Evolutionary conservation across 2,888 invertebrate genomes (phyloP).

Genomic region (Lamproptera curius): DNA sequence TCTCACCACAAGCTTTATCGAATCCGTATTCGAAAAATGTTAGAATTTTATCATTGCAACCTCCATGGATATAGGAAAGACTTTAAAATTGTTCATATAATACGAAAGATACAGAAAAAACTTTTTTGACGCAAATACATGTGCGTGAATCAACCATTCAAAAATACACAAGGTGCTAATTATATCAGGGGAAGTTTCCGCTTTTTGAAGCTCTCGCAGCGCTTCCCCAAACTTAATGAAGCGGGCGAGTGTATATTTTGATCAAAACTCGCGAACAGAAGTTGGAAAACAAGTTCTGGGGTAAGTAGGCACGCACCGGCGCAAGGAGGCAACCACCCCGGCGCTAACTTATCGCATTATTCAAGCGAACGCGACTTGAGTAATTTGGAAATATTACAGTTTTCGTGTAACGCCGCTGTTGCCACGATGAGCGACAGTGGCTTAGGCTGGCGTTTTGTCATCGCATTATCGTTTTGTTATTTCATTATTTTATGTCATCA

Average conservation of each 20-base stretch:
- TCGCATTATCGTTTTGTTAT: too few species aligned
- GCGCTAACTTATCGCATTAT: conserved; percentile 73
- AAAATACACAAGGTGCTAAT: too few species aligned
- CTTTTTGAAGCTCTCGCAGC: neutral
- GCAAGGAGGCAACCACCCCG: conserved; percentile 43
- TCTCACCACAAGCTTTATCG: too few species aligned
- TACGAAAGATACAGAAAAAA: too few species aligned
- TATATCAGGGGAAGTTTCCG: neutral
- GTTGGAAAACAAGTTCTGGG: conserved; percentile 67
- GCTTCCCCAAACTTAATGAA: conserved; percentile 29
- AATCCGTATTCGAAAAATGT: too few species aligned
- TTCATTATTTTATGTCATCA: too few species aligned
- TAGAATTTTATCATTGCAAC: too few species aligned
- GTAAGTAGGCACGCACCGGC: conserved; percentile 59
- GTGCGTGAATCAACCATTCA: too few species aligned
- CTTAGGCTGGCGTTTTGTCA: too few species aligned
- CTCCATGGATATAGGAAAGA: too few species aligned
- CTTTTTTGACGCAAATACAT: too few species aligned
- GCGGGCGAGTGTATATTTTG: conserved; percentile 66
- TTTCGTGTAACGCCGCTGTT: conserved; percentile 58
- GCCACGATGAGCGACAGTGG: conserved; percentile 42
- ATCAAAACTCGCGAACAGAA: conserved; percentile 70
- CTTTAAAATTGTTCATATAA: too few species aligned
- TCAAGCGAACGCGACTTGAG: conserved; percentile 77
- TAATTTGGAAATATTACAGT: conserved; percentile 79